These are phyloP conservation scores for Heliconius hewitsoni DNA, from an alignment of 1,140 invertebrate genomes.

Conservation along the genomic window DNA sequence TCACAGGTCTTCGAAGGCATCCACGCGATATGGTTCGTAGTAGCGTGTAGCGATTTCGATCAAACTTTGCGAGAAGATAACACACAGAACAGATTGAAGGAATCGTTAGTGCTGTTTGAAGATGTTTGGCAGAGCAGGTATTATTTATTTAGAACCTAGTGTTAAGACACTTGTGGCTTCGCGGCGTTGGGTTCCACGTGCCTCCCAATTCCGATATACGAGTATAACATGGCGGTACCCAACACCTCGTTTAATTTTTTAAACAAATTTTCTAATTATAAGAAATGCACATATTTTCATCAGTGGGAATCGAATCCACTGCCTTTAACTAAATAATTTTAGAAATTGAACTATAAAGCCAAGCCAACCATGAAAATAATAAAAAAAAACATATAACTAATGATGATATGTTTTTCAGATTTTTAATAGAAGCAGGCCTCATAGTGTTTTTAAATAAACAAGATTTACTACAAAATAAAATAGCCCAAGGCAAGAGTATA, in stretches of 20 bases:
- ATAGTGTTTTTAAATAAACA: conserved; percentile 93
- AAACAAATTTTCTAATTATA: background rate
- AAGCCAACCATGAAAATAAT: too few relatives aligned
- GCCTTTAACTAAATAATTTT: too few relatives aligned
- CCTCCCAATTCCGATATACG: background rate
- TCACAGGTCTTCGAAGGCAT: conserved; percentile 90
- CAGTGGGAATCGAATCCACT: too few relatives aligned
- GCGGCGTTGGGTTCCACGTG: too few relatives aligned
- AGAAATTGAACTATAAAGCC: too few relatives aligned
- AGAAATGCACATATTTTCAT: background rate
- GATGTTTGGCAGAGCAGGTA: conserved; percentile 90
- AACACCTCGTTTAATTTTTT: background rate
- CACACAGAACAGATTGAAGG: conserved; percentile 86
- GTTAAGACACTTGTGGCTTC: background rate
- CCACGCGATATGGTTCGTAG: conserved; percentile 89
- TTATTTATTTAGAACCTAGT: background rate
- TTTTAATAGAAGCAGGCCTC: conserved; percentile 86
- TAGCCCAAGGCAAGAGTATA: conserved; percentile 84
- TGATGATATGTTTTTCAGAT: conserved; percentile 75
- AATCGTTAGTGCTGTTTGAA: conserved; percentile 87
- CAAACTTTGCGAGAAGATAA: conserved; percentile 87
- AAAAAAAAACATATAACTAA: too few relatives aligned
- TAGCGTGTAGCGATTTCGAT: conserved; percentile 90
- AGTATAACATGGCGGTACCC: background rate
- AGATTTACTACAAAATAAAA: conserved; percentile 88